Base-by-base conservation (phyloP, 2,888 invertebrate species). In the Caenorhabditis plicata region DNA sequence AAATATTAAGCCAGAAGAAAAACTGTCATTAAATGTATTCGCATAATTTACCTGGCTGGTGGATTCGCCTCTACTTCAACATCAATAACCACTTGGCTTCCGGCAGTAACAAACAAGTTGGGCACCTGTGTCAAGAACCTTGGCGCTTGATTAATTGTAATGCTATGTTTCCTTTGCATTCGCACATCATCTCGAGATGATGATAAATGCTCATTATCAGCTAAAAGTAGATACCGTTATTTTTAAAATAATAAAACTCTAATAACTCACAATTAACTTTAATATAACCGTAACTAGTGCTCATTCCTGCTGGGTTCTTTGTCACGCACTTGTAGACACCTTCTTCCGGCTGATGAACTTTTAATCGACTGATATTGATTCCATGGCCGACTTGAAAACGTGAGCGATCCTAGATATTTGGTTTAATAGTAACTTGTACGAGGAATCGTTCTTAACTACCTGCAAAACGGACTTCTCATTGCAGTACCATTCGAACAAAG, bases 301-400 rank as follows among this genome's bases (percentile, higher is more conserved):
- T 89, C 78, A 90, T 88, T 15, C 93, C 93, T 42, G 88, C 89
- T 43, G 89, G 89, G 82, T 93, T 93, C 83, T 91, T 90, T 2
- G 92, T 92, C 75, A 90, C 86, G 75, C 92, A 92, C 19, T 90
- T 91, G 74, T 90, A 88, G 25, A 88, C 86, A 22, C 91, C 92
- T 50, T 77, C 68, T 22, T 69, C 68, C 5, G 80, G 79, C 27
- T 68, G 61, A 31, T 73, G 55, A 17, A 79, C 75, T 19, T 71
- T 73, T 41, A 78, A 63, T 9, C 75, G 71, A 32, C 75, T 75
- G 40, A 75, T 75, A 44, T 78, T 78, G 41, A 75, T 62, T 13
- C 68, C 73, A 45, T 79, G 77, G 5, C 74, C 64, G 20, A 74
- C 64, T 53, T 70, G 66, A 55, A 76, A 78, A 19, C 70, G 67